Evolutionary conservation across 2,888 invertebrate species (phyloP), one percentile per base, ranked within the genome.

Genomic region (Lithophane semibrunnea): DNA sequence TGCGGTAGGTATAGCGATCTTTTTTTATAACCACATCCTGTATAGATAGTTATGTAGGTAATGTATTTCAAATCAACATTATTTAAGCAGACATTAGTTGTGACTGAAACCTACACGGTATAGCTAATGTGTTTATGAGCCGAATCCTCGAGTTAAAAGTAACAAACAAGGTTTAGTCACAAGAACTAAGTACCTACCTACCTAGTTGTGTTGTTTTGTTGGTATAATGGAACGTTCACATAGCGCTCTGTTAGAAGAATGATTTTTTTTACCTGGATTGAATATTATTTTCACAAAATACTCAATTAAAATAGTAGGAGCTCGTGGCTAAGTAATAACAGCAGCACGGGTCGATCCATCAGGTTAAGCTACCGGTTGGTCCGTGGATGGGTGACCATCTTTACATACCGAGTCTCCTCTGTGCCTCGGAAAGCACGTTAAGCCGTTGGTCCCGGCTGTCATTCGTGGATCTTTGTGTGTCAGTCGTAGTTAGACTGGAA

Each of bases 81-180:
- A 69, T 29, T 68, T 42, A 56, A 42, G 13, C 37, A 69, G 24
- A 37, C 12, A 44, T 29, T 21, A 69, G 37, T 5, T 37, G 37
- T 4, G 56, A 12, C n/a, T 24, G 81, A 80, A 75, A 70, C 74
- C 75, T 37, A 70, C 61, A 56, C 49, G 70, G 65, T 80, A 75
- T 80, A 49, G n/a, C 80, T 80, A 80, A 80, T 80, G 60, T 56
- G 81, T 70, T 80, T 66, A 80, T 44, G 66, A 66, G 58, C 75
- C 75, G 81, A 75, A 75, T 56, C 75, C 56, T 70, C 52, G 29
- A 49, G 75, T 58, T 58, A 65, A 29, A 74, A 63, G 56, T 24
- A 56, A 61, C 67, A 37, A 79, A 61, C 29, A 56, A 75, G 56
- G 63, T 79, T 73, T 64, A 47, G 10, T 52, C 29, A 44, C 63